phyloP scores from a whole-genome alignment of 2,888 invertebrate species.

The Formica aserva region DNA sequence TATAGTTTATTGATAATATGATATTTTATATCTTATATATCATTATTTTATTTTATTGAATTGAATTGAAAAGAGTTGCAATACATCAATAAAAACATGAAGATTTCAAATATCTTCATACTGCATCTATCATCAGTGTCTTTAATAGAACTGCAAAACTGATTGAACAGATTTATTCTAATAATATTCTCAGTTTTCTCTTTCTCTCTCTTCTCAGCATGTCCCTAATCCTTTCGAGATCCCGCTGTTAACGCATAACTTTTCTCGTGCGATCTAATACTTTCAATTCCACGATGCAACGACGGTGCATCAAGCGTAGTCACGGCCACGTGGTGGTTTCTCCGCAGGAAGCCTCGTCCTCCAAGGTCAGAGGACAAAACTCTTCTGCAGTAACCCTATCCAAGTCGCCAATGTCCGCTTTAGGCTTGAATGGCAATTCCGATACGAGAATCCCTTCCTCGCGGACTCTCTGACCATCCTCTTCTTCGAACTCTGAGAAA shows the following conservation, averaged over 20 bases:
- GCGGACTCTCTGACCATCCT: slow-evolving; percentile 56
- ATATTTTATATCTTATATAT: not conserved
- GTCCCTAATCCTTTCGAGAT: slow-evolving; percentile 8
- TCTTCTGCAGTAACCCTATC: slow-evolving; percentile 82
- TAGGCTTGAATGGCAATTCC: slow-evolving; percentile 81
- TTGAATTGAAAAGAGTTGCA: not conserved
- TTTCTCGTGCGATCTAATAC: slow-evolving; percentile 22
- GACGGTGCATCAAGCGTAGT: slow-evolving; percentile 34
- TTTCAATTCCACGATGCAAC: slow-evolving; percentile 25
- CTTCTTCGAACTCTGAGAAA: slow-evolving; percentile 81
- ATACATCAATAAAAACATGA: not conserved
- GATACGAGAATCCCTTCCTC: slow-evolving; percentile 76
- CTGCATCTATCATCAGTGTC: slow-evolving; percentile 4
- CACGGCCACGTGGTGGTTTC: slow-evolving; percentile 79
- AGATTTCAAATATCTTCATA: not conserved
- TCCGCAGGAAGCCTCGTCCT: slow-evolving; percentile 80
- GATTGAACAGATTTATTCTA: slow-evolving; percentile 27
- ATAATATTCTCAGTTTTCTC: slow-evolving; percentile 9
- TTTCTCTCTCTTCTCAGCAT: slow-evolving; percentile 14
- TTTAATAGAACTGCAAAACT: slow-evolving; percentile 24
- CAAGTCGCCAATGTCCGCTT: slow-evolving; percentile 80
- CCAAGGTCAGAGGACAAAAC: slow-evolving; percentile 82
- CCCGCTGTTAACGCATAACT: slow-evolving; percentile 30
- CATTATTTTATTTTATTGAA: not conserved
- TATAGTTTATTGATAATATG: not conserved